Evolutionary conservation across 2,113 vertebrate species (phyloP), one percentile per base, ranked within the genome.

Genomic region (Microtus pennsylvanicus): DNA sequence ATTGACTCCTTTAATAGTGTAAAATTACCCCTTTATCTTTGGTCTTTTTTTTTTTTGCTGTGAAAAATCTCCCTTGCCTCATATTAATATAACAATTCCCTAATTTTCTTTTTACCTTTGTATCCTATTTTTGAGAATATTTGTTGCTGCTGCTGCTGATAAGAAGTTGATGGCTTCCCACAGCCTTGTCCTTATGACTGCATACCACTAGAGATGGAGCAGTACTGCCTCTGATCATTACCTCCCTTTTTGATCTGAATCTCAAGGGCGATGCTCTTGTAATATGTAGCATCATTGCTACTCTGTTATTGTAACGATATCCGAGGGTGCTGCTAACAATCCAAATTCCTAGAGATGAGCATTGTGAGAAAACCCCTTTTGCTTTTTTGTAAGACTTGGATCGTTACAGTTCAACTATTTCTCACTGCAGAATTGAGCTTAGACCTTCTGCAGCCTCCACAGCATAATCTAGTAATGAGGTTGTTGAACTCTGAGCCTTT

Each of bases 221-320:
- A 81, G 38, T 94, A 83, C 38, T 42, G 5, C 6, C 8, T 92
- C 93, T 45, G 0, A 82, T 55, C 33, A 28, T 97, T 97, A 94
- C 97, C 93, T 90, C 97, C 94, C 63, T 58, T 95, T 98, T 97
- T 97, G 94, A 97, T 98, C 89, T 86, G 13, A 58, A 69, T 96
- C 94, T 89, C 90, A 61, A 88, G 80, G 74, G 47, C 65, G 91
- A 38, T 96, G 0, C 92, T 42, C 75, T 97, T 97, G 83, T 97
- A 90, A 87, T 74, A 81, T 22, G 0, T 83, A 87, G 77, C 94
- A 30, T 94, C 97, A 96, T 91, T 97, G 87, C 94, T 97, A 75
- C 90, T 96, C 30, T 91, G 61, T 96, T 94, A 35, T 90, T 96
- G 90, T 97, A 94, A 63, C 90, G 78, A 96, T 95, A 94, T 97